Conservation (phyloP, 2,888 invertebrate species). For the Torymus texanus region DNA sequence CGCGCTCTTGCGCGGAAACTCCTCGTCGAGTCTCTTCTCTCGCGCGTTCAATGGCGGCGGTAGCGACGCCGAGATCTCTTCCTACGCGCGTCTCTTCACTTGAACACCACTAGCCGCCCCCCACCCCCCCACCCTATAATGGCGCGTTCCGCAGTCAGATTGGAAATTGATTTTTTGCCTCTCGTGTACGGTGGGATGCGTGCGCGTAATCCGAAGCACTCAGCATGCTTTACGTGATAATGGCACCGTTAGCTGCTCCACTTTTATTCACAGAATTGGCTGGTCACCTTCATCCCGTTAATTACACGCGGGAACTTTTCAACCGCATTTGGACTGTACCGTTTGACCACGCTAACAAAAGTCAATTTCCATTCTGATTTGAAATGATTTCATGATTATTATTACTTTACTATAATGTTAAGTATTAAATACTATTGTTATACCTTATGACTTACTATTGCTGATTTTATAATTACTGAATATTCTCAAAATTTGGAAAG, state of each 20-base stretch:
- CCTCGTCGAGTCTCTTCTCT: slow-evolving; percentile 22
- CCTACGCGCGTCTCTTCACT: no score
- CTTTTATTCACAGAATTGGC: neutral
- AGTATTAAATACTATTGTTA: no score
- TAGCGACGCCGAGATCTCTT: slow-evolving; percentile 11
- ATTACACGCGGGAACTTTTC: no score
- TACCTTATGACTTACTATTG: slow-evolving; percentile 19
- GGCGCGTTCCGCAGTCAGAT: slow-evolving; percentile 7
- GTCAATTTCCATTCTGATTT: slow-evolving; percentile 44
- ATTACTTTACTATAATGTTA: slow-evolving; percentile 7
- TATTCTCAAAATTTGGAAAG: slow-evolving; percentile 16
- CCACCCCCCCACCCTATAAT: neutral
- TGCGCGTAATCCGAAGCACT: neutral
- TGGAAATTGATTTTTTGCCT: slow-evolving; percentile 48
- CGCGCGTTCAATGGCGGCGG: slow-evolving; percentile 32
- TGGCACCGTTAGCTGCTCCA: slow-evolving; percentile 1
- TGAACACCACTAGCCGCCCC: no score
- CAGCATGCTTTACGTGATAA: neutral
- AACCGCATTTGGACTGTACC: no score
- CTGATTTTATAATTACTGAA: slow-evolving; percentile 23
- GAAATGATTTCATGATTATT: slow-evolving; percentile 7
- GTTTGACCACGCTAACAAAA: neutral
- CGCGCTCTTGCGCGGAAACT: slow-evolving; percentile 27
- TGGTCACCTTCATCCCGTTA: no score
- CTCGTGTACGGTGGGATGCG: neutral